phyloP scores from a whole-genome alignment of 2,888 invertebrate genomes.

The Ophion ventricosus region DNA sequence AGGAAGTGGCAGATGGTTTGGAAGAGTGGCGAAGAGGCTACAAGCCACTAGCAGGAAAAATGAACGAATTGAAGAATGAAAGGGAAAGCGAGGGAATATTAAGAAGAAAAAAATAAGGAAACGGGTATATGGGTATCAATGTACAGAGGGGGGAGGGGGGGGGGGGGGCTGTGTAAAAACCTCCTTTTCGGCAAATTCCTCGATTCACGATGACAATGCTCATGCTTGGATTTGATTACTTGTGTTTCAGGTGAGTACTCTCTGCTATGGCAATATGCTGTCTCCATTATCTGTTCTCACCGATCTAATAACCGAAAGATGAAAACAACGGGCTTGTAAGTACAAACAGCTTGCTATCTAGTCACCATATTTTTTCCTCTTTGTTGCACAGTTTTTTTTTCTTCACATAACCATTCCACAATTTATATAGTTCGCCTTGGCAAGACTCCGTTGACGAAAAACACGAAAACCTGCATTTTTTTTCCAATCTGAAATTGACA shows the following conservation, averaged over 20 bases:
- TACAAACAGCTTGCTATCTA: conserved; percentile 20
- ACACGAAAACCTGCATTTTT: no score
- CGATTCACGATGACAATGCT: neutral
- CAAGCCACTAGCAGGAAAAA: no score
- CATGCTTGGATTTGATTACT: conserved; percentile 19
- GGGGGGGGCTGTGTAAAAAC: no score
- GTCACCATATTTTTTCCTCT: neutral
- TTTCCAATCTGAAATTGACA: no score
- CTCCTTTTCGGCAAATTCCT: neutral
- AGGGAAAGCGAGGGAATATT: no score
- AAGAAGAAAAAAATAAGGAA: no score
- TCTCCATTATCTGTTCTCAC: conserved; percentile 4
- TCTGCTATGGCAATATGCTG: conserved; percentile 22
- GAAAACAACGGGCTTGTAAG: conserved; percentile 32
- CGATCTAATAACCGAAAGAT: conserved; percentile 9
- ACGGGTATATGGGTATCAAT: no score
- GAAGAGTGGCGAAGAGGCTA: no score
- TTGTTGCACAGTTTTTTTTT: neutral
- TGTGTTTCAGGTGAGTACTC: conserved; percentile 74
- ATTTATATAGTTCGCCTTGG: neutral
- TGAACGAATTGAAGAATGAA: no score
- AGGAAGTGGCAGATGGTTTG: no score
- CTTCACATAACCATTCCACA: neutral
- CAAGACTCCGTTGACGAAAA: conserved; percentile 15
- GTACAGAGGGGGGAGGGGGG: no score